Percentiles rank a stretch among this genome's conserved stretches.
Conservation (phyloP, 2,113 vertebrate species). For the Bambusicola thoracicus region DNA sequence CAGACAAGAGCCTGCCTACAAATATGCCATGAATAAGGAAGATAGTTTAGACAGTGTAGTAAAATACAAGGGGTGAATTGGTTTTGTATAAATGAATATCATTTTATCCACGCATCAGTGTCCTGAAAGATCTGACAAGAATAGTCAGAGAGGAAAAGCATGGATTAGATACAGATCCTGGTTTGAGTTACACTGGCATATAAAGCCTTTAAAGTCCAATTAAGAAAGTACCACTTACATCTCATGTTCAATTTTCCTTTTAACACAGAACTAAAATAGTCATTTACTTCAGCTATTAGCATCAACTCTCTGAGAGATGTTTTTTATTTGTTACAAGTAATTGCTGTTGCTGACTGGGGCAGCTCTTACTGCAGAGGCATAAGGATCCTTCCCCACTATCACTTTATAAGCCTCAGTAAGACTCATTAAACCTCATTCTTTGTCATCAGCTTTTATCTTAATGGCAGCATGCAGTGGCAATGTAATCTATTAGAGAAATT, state of each 20-base stretch:
- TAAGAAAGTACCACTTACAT: neutral
- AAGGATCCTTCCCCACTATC: neutral
- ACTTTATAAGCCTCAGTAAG: neutral
- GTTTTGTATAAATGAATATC: neutral
- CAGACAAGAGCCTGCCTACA: neutral
- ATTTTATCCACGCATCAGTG: neutral
- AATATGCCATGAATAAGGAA: neutral
- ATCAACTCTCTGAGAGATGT: neutral
- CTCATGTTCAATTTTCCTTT: neutral
- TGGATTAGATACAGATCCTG: neutral
- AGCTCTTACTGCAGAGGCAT: neutral
- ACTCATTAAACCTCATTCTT: neutral
- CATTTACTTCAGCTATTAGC: neutral
- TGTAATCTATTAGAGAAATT: neutral
- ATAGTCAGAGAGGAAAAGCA: neutral
- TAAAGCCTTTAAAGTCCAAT: constrained; percentile 16
- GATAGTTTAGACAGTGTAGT: neutral
- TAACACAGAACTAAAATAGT: neutral
- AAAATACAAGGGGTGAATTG: neutral
- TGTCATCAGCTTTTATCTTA: neutral
- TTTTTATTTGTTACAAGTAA: neutral
- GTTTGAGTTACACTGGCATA: neutral
- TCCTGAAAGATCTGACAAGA: neutral
- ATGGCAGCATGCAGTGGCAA: neutral
- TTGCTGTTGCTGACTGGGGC: neutral